phyloP scores from a whole-genome alignment of 2,888 invertebrate genomes.

The Drosophila melanosoma region DNA sequence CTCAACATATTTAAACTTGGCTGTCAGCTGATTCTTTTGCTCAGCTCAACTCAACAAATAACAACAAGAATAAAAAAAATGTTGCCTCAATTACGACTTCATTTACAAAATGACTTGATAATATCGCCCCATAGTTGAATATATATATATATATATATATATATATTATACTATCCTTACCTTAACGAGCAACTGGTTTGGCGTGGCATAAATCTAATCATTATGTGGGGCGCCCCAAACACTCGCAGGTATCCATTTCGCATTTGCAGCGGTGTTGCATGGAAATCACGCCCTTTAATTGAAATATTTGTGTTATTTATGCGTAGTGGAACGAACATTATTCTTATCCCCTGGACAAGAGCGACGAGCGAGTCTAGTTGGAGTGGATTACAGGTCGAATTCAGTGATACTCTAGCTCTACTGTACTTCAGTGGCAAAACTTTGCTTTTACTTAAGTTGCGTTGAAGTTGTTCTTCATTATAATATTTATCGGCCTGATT shows the following conservation, averaged over 20 bases:
- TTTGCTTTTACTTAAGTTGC: neutral
- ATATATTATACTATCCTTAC: conserved; percentile 4
- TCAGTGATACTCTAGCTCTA: conserved; percentile 6
- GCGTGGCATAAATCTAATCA: conserved; percentile 58
- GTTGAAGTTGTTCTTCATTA: neutral
- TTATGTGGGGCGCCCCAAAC: conserved; percentile 40
- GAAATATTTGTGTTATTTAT: conserved; percentile 73
- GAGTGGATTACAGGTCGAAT: conserved; percentile 4
- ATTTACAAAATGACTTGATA: conserved; percentile 66
- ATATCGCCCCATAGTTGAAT: conserved; percentile 28
- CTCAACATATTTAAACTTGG: conserved; percentile 53
- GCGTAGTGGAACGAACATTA: conserved; percentile 46
- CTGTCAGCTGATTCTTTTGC: conserved; percentile 25
- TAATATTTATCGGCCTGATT: neutral
- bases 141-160: neutral
- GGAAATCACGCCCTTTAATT: conserved; percentile 69
- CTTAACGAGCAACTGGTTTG: conserved; percentile 32
- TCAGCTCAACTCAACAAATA: conserved; percentile 9
- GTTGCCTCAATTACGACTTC: conserved; percentile 53
- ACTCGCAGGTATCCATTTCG: conserved; percentile 41
- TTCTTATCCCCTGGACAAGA: conserved; percentile 35
- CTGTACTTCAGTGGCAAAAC: neutral
- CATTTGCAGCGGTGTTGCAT: conserved; percentile 26
- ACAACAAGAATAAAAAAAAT: conserved; percentile 21
- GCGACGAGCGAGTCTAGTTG: too few relatives aligned